Base-by-base conservation (phyloP, 2,888 invertebrate species). In the Lasius platythorax region DNA sequence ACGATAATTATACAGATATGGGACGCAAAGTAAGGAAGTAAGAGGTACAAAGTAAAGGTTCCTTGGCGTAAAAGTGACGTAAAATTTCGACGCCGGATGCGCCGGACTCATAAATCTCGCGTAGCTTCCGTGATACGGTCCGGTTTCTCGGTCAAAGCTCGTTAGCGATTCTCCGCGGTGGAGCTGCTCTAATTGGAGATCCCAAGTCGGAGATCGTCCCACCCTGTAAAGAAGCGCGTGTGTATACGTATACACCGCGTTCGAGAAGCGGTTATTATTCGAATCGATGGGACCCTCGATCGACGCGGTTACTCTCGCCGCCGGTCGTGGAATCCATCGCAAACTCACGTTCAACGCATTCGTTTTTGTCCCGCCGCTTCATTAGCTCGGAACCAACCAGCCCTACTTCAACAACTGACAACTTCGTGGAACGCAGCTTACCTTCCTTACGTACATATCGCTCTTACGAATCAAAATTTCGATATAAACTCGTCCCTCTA, bases 71-170 rank as follows among this genome's bases (percentile, higher is more conserved):
- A 79, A 46, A 79, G 72, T 61, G 58, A 72, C 23, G 33, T 58
- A 12, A 46, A 61, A 33, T 61, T 72, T 79, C 61, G 23, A 58
- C 46, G 18, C 18, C 23, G 58, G 43, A 72, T 33, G 85, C 75
- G 81, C 53, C 67, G 37, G 37, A 58, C 67, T 68, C 87, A 83
- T 89, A 90, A 88, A 90, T 89, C 89, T 85, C 78, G 68, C 30
- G 76, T 82, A 89, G 76, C 81, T 74, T 85, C 90, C 81, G 67
- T 87, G 89, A 89, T 90, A 87, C 79, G 72, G 73, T 81, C 82
- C 66, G 84, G 88, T 85, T 87, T 89, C 89, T 90, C 89, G 88
- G 85, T 87, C 90, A 90, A 88, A 87, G 85, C 89, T 89, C 90
- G 89, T 89, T 89, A 90, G 87, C 84, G 87, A 88, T 89, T 90